These are phyloP conservation scores for Tamias sibiricus DNA, from an alignment of 2,113 vertebrate species.

Conservation along the genomic window DNA sequence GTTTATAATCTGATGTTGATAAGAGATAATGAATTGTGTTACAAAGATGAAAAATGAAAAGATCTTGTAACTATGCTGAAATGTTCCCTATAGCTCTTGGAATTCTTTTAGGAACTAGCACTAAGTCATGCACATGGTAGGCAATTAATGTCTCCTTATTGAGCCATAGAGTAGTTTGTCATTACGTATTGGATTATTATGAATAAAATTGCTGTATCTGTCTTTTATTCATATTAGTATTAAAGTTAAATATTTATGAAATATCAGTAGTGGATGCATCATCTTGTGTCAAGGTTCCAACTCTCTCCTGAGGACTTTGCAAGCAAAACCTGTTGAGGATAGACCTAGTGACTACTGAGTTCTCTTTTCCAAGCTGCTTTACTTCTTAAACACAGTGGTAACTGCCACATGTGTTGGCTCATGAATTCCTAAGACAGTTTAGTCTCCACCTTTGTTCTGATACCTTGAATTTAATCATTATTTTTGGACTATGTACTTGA, in stretches of 20 bases:
- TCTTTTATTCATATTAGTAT: constrained; percentile 10
- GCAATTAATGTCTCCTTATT: not conserved
- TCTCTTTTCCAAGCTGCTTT: not conserved
- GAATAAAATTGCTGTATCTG: constrained; percentile 8
- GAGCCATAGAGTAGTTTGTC: not conserved
- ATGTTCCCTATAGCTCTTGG: not conserved
- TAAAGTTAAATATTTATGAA: not conserved
- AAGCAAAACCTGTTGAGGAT: not conserved
- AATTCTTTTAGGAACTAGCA: not conserved
- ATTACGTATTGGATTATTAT: not conserved
- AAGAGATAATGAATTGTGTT: not conserved
- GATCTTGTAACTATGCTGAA: not conserved
- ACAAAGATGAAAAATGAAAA: constrained; percentile 15
- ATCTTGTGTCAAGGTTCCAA: not conserved
- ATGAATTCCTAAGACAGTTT: not conserved
- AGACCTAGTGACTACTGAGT: not conserved
- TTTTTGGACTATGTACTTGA: not conserved
- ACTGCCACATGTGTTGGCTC: not conserved
- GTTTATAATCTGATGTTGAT: not conserved
- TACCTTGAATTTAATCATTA: not conserved
- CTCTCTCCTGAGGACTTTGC: not conserved
- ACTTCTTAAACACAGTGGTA: not conserved
- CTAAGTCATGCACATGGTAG: not conserved
- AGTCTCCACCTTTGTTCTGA: not conserved
- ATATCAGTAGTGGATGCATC: not conserved